These are phyloP conservation scores for Thunnus albacares DNA, from an alignment of 2,797 vertebrate species.

Conservation along the genomic window DNA sequence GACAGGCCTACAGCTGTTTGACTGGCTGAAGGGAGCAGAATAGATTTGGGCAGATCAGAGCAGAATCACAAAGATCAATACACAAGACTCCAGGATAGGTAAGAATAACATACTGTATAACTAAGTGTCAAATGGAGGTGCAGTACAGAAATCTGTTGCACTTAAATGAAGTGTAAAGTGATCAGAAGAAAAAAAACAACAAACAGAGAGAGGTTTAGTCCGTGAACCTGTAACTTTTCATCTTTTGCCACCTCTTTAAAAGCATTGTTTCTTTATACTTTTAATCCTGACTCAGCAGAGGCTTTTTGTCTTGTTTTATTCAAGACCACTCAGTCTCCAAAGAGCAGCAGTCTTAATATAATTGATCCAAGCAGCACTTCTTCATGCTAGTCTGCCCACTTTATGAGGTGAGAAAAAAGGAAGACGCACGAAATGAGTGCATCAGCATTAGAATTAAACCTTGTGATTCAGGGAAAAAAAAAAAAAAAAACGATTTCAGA, in stretches of 20 bases:
- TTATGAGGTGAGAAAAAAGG: slow-evolving; percentile 27
- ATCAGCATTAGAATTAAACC: background rate
- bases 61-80: slow-evolving; percentile 33
- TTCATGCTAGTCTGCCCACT: slow-evolving; percentile 35
- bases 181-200: background rate
- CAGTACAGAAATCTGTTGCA: background rate
- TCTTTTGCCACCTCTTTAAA: slow-evolving; percentile 30
- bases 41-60: slow-evolving; percentile 31
- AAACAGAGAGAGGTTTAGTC: slow-evolving; percentile 7
- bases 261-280: slow-evolving; percentile 11
- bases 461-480: slow-evolving; percentile 20
- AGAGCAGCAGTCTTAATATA: slow-evolving; percentile 48
- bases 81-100: background rate
- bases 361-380: slow-evolving; percentile 55
- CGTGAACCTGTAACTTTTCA: slow-evolving; percentile 2
- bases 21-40: slow-evolving; percentile 18
- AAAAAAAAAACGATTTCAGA: too few species aligned
- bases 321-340: slow-evolving; percentile 33
- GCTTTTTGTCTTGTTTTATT: slow-evolving; percentile 39
- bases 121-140: slow-evolving; percentile 8
- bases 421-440: background rate
- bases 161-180: background rate
- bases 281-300: slow-evolving; percentile 29
- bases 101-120: background rate
- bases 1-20: slow-evolving; percentile 39